A percentile compares a stretch with the other conserved stretches of the same genome.
These are phyloP conservation scores for Muscicapa striata DNA, from an alignment of 2,797 vertebrate genomes.

Conservation along the genomic window DNA sequence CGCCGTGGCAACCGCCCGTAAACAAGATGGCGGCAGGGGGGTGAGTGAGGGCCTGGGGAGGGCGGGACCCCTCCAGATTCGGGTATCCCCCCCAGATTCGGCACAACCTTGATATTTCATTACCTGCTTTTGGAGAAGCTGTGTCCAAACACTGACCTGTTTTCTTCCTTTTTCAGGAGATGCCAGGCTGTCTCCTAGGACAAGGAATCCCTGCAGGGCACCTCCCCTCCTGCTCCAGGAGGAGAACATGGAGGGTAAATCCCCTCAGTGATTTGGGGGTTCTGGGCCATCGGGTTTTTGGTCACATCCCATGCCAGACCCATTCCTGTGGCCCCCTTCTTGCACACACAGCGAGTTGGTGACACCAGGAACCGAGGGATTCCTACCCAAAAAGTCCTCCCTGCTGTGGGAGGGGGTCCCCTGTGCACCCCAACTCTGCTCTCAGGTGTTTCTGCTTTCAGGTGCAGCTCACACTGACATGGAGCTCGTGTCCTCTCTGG, in stretches of 20 bases:
- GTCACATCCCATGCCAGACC: neutral
- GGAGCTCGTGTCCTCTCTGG: constrained; percentile 79
- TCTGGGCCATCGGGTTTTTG: neutral
- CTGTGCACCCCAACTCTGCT: neutral
- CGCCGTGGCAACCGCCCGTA: neutral
- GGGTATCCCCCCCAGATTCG: neutral
- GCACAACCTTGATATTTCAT: neutral
- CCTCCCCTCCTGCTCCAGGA: constrained; percentile 22
- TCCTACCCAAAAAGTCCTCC: neutral
- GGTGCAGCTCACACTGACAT: constrained; percentile 59
- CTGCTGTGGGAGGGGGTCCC: neutral
- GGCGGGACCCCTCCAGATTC: too few species aligned
- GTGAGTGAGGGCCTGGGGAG: neutral
- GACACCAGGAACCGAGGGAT: neutral
- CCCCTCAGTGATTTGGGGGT: neutral
- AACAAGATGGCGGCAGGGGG: constrained; percentile 1
- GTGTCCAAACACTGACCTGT: neutral
- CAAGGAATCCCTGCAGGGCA: neutral
- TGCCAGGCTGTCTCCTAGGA: constrained; percentile 46
- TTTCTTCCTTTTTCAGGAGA: constrained; percentile 60
- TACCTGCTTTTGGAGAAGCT: neutral
- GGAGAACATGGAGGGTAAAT: constrained; percentile 40
- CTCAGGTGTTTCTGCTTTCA: constrained; percentile 22
- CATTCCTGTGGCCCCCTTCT: neutral
- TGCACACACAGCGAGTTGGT: rapidly evolving